Percentiles rank a stretch among this genome's conserved stretches.
These are phyloP conservation scores for Plecturocebus donacophilus DNA, from an alignment of 2,113 vertebrate species.

Conservation along the genomic window DNA sequence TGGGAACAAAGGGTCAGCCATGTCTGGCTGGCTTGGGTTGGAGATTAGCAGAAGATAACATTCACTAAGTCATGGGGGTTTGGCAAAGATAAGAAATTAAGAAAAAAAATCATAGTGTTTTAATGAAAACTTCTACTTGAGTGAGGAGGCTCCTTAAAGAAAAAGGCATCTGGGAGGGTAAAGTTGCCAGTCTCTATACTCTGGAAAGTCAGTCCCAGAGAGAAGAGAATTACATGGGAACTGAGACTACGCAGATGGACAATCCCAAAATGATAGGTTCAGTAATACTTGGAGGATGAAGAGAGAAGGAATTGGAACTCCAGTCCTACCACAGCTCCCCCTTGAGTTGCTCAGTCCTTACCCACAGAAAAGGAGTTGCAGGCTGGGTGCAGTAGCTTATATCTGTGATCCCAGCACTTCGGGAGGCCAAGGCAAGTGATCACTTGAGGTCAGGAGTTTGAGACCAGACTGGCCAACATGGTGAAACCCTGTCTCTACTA, in stretches of 20 bases:
- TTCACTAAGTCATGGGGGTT: background rate
- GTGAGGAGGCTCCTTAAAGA: background rate
- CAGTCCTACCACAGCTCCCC: background rate
- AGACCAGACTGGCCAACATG: too few species aligned
- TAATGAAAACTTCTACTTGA: background rate
- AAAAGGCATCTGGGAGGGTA: background rate
- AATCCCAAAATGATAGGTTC: background rate
- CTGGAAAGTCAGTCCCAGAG: background rate
- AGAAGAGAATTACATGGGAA: background rate
- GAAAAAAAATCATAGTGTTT: background rate
- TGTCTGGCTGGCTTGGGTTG: background rate
- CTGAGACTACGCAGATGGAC: background rate
- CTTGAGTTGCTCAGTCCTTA: background rate
- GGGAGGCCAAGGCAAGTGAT: too few species aligned
- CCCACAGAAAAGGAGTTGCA: background rate
- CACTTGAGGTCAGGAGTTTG: too few species aligned
- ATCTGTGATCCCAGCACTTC: too few species aligned
- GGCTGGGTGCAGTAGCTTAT: too few species aligned
- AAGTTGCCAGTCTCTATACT: background rate
- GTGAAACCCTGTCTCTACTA: too few species aligned
- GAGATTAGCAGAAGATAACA: background rate
- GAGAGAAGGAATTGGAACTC: background rate
- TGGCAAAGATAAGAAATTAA: slow-evolving; percentile 14
- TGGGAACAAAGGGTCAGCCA: fast-evolving
- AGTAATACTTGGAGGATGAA: background rate